Evolutionary conservation across 2,888 invertebrate species (phyloP).

Genomic region (Thelaira solivaga): DNA sequence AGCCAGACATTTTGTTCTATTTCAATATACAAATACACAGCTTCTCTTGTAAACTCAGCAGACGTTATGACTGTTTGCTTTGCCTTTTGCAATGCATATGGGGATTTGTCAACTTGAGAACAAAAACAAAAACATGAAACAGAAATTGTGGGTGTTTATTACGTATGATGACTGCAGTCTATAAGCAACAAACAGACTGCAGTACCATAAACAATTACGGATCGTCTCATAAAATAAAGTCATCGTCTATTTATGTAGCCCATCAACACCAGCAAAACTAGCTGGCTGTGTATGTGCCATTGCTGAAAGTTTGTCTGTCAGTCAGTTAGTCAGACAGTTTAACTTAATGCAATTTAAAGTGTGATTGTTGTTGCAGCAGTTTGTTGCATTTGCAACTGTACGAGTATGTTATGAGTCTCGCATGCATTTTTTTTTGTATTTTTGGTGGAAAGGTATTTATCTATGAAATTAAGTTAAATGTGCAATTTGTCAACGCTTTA

Average conservation of each 20-base stretch:
- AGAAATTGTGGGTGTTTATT: constrained; percentile 61
- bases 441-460: constrained; percentile 55
- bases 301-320: not conserved
- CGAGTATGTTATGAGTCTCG: not conserved
- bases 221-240: constrained; percentile 63
- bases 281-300: not conserved
- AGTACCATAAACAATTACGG: constrained; percentile 59
- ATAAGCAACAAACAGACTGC: constrained; percentile 47
- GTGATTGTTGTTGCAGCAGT: constrained; percentile 13
- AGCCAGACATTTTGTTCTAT: constrained; percentile 23
- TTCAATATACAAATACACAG: constrained; percentile 2
- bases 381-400: constrained; percentile 26
- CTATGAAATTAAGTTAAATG: constrained; percentile 62
- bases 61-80: constrained; percentile 43
- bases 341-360: too few relatives aligned
- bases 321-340: not conserved
- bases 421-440: not conserved
- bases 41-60: constrained; percentile 30
- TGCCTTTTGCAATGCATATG: not conserved
- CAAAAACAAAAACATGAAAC: not conserved
- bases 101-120: constrained; percentile 32
- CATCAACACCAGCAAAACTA: constrained; percentile 40
- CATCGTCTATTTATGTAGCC: constrained; percentile 63
- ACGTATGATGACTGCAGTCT: constrained; percentile 53
- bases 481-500: constrained; percentile 60